A percentile compares a stretch with the other conserved stretches of the same genome.
phyloP scores from a whole-genome alignment of 2,797 vertebrate genomes.

The Loriculus beryllinus region DNA sequence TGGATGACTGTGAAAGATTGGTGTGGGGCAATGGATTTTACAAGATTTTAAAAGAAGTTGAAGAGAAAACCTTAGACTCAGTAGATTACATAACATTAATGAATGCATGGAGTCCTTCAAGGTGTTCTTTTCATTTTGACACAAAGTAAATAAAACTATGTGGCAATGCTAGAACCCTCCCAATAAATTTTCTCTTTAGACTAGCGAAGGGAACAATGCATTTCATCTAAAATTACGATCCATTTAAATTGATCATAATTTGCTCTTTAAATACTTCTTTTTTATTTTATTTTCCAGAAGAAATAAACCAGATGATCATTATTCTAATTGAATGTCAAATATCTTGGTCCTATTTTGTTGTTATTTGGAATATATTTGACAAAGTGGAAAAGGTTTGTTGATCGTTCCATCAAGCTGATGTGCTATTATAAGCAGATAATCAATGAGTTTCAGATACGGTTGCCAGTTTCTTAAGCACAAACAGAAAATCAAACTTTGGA shows the following conservation, averaged over 20 bases:
- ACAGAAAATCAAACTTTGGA: not conserved
- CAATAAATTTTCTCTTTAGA: not conserved
- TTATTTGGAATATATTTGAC: not conserved
- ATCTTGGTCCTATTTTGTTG: not conserved
- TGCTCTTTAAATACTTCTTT: not conserved
- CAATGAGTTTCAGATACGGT: slow-evolving; percentile 15
- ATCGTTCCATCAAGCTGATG: not conserved
- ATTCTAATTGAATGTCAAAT: not conserved
- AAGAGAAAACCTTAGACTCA: not conserved
- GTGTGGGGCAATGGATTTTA: not conserved
- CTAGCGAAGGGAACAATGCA: not conserved
- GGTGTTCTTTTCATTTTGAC: not conserved
- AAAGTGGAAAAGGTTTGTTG: not conserved
- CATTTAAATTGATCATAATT: not conserved
- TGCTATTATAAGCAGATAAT: not conserved
- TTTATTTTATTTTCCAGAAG: not conserved
- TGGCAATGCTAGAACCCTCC: not conserved
- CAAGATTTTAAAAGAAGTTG: not conserved
- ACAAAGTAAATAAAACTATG: not conserved
- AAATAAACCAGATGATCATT: not conserved
- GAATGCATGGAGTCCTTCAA: not conserved
- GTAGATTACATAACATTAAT: not conserved
- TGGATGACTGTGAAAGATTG: not conserved
- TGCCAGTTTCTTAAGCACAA: not conserved
- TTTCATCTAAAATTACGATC: not conserved